Evolutionary conservation across 2,797 vertebrate species (phyloP).

Genomic region (Holocentrus rufus): DNA sequence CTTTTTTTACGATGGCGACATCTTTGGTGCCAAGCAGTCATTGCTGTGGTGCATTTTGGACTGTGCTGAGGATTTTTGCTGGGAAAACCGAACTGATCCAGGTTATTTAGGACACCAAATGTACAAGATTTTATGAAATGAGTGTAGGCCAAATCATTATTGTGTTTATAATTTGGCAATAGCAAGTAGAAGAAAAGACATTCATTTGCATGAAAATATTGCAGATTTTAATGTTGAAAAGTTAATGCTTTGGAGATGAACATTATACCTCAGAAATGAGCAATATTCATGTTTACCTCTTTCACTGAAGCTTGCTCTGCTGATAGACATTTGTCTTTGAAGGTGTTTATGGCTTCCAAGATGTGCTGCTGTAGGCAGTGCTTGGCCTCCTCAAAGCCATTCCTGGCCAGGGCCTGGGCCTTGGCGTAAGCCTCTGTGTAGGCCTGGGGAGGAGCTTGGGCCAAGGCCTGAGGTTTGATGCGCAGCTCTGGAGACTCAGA

Average conservation of each 20-base stretch:
- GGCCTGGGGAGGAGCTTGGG: constrained; percentile 75
- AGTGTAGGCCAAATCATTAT: too few relatives aligned
- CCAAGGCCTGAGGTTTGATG: constrained; percentile 66
- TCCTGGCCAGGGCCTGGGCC: constrained; percentile 82
- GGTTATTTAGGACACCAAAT: too few relatives aligned
- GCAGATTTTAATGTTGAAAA: not conserved
- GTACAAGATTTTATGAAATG: too few relatives aligned
- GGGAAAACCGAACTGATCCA: too few relatives aligned
- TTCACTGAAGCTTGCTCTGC: constrained; percentile 80
- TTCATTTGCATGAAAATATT: too few relatives aligned
- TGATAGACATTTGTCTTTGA: constrained; percentile 78
- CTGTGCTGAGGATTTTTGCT: too few relatives aligned
- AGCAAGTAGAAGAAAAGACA: not conserved
- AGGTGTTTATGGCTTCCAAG: constrained; percentile 81
- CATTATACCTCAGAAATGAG: not conserved
- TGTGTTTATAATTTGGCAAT: too few relatives aligned
- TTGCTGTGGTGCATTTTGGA: too few relatives aligned
- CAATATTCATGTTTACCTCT: constrained; percentile 79
- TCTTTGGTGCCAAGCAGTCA: too few relatives aligned
- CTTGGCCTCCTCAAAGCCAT: constrained; percentile 87
- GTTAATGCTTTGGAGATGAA: not conserved
- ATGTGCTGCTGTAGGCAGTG: constrained; percentile 88
- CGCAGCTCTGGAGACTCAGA: constrained; percentile 66
- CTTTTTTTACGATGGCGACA: too few relatives aligned
- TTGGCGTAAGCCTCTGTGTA: constrained; percentile 80